Evolutionary conservation across 2,113 vertebrate species (phyloP), one percentile per base, ranked within the genome.

Genomic region (Micronycteris hirsuta): DNA sequence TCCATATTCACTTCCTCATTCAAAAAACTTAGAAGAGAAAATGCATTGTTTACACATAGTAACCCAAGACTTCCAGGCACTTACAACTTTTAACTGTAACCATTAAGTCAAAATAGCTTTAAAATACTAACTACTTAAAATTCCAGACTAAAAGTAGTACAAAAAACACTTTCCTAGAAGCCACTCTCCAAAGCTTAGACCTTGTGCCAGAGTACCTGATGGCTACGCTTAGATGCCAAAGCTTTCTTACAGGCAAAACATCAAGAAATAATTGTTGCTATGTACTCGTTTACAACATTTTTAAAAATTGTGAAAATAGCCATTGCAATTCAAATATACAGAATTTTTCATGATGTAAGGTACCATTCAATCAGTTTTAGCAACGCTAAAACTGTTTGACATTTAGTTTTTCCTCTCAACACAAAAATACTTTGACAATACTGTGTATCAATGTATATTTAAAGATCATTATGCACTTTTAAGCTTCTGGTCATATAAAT

Each of bases 131-230:
- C 43, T 82, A 85, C 31, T 56, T 82, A 76, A 36, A 91, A 91
- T 61, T 85, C 54, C 84, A 26, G 31, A 28, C 14, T 67, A 78
- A 67, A 87, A 89, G 52, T 14, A 56, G 17, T 26, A 20, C n/a
- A 94, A 90, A 96, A 91, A 91, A 11, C 61, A 93, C 74, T 82
- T 85, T 88, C 78, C 54, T 54, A 78, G 41, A 92, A 74, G 41
- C 63, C 16, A 31, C 52, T 76, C 63, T 49, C 45, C 58, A 70
- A 74, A 93, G 24, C 38, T 43, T 76, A 88, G 47, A 78, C 10
- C 16, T 22, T n/a, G 73, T 9, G 2, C n/a, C 43, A 38, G 17
- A 81, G 61, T 65, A 54, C 70, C 41, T 49, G 49, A 70, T 11
- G 65, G 77, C 41, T 90, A 54, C 17, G 31, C 68, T 96, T 47